Percentiles rank a stretch among this genome's conserved stretches.
These are phyloP conservation scores for Charadrius vociferus DNA, from an alignment of 2,113 vertebrate genomes.

Conservation along the genomic window DNA sequence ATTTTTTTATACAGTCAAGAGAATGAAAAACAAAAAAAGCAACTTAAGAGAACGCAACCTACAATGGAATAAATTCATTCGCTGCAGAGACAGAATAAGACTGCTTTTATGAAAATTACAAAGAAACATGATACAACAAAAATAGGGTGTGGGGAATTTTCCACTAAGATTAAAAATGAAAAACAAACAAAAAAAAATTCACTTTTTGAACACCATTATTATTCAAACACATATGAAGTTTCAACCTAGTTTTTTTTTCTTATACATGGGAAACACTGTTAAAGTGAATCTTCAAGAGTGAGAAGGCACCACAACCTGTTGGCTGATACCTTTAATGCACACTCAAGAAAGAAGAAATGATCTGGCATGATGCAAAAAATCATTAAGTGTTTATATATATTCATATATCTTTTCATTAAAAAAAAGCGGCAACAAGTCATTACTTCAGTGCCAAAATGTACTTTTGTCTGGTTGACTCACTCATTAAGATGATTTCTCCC, in stretches of 20 bases:
- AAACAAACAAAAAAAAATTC: constrained; percentile 33
- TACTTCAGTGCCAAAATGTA: constrained; percentile 63
- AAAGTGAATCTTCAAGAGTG: constrained; percentile 52
- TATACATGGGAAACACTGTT: constrained; percentile 58
- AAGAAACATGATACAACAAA: constrained; percentile 35
- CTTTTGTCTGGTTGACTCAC: constrained; percentile 21
- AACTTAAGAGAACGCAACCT: constrained; percentile 64
- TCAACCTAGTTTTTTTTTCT: constrained; percentile 24
- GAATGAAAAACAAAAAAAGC: constrained; percentile 24
- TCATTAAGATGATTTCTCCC: constrained; percentile 13
- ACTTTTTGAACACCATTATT: constrained; percentile 60
- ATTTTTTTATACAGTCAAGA: constrained; percentile 59
- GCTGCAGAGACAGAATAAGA: constrained; percentile 57
- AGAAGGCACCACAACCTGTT: constrained; percentile 42
- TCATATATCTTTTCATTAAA: constrained; percentile 50
- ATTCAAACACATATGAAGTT: constrained; percentile 60
- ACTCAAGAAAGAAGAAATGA: constrained; percentile 66
- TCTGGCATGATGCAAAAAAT: constrained; percentile 64
- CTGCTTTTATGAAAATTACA: constrained; percentile 60
- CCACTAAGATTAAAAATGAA: constrained; percentile 50
- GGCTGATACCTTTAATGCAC: constrained; percentile 62
- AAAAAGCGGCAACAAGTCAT: constrained; percentile 61
- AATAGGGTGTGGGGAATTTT: constrained; percentile 1
- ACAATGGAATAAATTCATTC: constrained; percentile 71
- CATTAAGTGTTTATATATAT: constrained; percentile 67